Percentiles rank a stretch among this genome's conserved stretches.
Evolutionary conservation across 2,888 invertebrate genomes (phyloP).

Genomic region (Mythimna albipuncta): DNA sequence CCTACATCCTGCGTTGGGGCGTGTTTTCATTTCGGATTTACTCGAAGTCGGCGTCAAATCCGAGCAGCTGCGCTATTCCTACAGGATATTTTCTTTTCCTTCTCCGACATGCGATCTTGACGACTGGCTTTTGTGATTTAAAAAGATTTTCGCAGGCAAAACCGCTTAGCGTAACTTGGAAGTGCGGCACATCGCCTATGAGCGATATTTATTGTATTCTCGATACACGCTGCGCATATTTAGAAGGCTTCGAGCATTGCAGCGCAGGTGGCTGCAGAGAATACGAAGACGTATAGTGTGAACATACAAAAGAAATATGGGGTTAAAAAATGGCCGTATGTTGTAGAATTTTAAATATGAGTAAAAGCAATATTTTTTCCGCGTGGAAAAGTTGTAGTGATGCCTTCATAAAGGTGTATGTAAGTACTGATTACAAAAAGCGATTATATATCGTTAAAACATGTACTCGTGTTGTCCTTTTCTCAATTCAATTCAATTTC

Average conservation of each 20-base stretch:
- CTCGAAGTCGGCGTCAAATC: constrained; percentile 87
- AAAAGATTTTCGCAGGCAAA: constrained; percentile 87
- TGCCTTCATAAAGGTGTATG: not conserved
- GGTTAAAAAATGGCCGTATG: not conserved
- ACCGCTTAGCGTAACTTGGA: constrained; percentile 82
- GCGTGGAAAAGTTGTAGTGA: not conserved
- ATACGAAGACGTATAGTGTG: constrained; percentile 32
- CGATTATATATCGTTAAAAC: too few species aligned
- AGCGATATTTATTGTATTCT: constrained; percentile 68
- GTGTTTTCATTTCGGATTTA: constrained; percentile 90
- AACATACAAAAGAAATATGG: constrained; percentile 15
- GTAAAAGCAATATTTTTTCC: not conserved
- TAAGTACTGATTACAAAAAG: too few species aligned
- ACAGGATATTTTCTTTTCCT: constrained; percentile 88
- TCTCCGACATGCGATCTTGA: constrained; percentile 86
- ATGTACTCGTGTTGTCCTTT: too few species aligned
- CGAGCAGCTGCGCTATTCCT: constrained; percentile 85
- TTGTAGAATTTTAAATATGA: constrained; percentile 6
- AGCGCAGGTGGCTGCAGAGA: constrained; percentile 31
- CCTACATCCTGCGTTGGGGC: constrained; percentile 81
- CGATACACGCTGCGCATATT: constrained; percentile 50
- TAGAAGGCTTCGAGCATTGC: constrained; percentile 28
- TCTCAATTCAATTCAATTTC: too few species aligned
- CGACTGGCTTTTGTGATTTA: constrained; percentile 89
- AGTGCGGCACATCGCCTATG: constrained; percentile 73